Evolutionary conservation across 1,140 invertebrate species (phyloP).

Genomic region (Diorhabda sublineata): DNA sequence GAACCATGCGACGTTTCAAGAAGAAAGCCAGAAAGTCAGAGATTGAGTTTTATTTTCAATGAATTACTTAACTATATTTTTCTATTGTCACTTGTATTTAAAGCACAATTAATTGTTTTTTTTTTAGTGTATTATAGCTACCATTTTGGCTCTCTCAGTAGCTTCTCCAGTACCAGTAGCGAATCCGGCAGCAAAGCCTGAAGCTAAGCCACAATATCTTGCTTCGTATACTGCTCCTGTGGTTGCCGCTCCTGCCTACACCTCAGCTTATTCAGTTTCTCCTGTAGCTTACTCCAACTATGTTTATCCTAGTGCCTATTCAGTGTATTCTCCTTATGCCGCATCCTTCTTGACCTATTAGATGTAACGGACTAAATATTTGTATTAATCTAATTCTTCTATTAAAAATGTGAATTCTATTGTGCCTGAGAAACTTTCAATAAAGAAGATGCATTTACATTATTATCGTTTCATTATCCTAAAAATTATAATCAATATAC

Average conservation of each 20-base stretch:
- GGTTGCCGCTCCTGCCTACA: not conserved
- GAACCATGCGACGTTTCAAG: too few species aligned
- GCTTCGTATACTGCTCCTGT: not conserved
- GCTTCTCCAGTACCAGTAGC: not conserved
- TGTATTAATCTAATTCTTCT: too few species aligned
- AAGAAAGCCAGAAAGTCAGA: too few species aligned
- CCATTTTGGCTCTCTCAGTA: not conserved
- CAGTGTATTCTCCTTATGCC: not conserved
- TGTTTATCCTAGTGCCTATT: not conserved
- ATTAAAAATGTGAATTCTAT: too few species aligned
- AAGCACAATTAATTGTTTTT: too few species aligned
- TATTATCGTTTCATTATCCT: too few species aligned
- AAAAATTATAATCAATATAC: too few species aligned
- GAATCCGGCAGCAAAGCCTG: not conserved
- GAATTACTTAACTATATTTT: too few species aligned
- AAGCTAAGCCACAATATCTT: not conserved
- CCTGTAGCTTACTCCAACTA: not conserved
- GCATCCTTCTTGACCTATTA: not conserved
- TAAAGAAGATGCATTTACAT: too few species aligned
- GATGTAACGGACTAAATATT: not conserved
- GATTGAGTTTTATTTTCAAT: too few species aligned
- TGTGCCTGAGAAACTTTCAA: too few species aligned
- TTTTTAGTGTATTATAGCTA: not conserved
- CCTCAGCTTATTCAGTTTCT: not conserved
- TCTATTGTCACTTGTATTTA: too few species aligned